Evolutionary conservation across 2,113 vertebrate species (phyloP).

Genomic region (Empidonax traillii): DNA sequence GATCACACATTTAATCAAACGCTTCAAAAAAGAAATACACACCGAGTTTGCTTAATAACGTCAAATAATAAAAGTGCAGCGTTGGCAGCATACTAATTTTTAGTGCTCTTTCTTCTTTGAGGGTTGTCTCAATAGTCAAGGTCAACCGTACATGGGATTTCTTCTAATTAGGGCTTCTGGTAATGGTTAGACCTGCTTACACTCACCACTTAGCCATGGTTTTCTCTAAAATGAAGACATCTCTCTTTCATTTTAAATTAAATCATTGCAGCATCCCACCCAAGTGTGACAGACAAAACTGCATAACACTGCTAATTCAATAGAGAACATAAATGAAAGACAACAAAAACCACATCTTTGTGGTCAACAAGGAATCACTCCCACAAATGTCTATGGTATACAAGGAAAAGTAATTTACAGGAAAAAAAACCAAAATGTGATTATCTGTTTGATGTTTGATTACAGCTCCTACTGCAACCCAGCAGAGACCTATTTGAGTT

Average conservation of each 20-base stretch:
- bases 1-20: constrained; percentile 77
- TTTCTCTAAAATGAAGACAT: constrained; percentile 50
- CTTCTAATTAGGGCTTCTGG: constrained; percentile 67
- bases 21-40: constrained; percentile 69
- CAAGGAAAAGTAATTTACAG: neutral
- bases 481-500: neutral
- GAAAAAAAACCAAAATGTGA: fast-evolving
- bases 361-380: neutral
- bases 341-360: neutral
- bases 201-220: constrained; percentile 15
- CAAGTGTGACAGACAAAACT: constrained; percentile 28
- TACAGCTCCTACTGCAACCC: neutral
- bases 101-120: constrained; percentile 66
- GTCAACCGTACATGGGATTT: constrained; percentile 59
- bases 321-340: neutral
- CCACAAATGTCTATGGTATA: neutral
- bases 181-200: constrained; percentile 53
- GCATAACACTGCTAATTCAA: constrained; percentile 3
- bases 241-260: constrained; percentile 52
- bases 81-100: constrained; percentile 70
- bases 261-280: constrained; percentile 35
- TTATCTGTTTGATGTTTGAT: neutral
- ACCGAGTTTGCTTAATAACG: constrained; percentile 68
- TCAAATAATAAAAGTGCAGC: constrained; percentile 69
- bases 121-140: constrained; percentile 62